phyloP scores from a whole-genome alignment of 2,797 vertebrate species.

The Buceros bicornis region DNA sequence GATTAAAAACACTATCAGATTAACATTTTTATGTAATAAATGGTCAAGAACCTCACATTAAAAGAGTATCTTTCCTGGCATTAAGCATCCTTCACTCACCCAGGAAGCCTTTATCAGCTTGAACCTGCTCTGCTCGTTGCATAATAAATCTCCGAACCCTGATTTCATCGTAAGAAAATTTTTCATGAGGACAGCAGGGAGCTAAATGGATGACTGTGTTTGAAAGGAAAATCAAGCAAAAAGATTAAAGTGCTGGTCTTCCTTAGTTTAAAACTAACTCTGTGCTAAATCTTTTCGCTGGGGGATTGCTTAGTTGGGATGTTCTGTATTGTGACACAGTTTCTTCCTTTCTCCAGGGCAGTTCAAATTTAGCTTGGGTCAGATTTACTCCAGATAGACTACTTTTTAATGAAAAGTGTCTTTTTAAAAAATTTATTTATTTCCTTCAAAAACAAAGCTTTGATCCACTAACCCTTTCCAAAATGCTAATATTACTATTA shows the following conservation, averaged over 20 bases:
- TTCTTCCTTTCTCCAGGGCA: background rate
- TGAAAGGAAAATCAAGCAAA: slow-evolving; percentile 62
- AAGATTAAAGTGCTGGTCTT: slow-evolving; percentile 61
- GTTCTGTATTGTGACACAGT: background rate
- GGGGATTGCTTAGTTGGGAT: background rate
- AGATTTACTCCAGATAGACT: background rate
- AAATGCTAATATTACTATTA: background rate
- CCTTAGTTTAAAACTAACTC: slow-evolving; percentile 54
- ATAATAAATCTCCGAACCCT: slow-evolving; percentile 57
- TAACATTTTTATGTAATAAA: slow-evolving; percentile 76
- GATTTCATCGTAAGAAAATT: slow-evolving; percentile 70
- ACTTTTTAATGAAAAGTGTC: background rate
- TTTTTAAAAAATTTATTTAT: background rate
- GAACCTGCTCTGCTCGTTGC: slow-evolving; percentile 65
- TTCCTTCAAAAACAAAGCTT: background rate
- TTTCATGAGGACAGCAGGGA: slow-evolving; percentile 69
- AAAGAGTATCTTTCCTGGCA: slow-evolving; percentile 71
- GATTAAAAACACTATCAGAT: slow-evolving; percentile 75
- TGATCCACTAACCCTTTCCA: background rate
- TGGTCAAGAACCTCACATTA: slow-evolving; percentile 72
- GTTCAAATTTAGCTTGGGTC: background rate
- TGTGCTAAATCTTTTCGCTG: slow-evolving; percentile 31
- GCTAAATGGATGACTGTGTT: slow-evolving; percentile 66
- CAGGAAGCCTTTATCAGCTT: slow-evolving; percentile 76
- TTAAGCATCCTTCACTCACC: slow-evolving; percentile 74